These are phyloP conservation scores for Prochilodus magdalenae DNA, from an alignment of 2,113 vertebrate genomes.

Conservation along the genomic window DNA sequence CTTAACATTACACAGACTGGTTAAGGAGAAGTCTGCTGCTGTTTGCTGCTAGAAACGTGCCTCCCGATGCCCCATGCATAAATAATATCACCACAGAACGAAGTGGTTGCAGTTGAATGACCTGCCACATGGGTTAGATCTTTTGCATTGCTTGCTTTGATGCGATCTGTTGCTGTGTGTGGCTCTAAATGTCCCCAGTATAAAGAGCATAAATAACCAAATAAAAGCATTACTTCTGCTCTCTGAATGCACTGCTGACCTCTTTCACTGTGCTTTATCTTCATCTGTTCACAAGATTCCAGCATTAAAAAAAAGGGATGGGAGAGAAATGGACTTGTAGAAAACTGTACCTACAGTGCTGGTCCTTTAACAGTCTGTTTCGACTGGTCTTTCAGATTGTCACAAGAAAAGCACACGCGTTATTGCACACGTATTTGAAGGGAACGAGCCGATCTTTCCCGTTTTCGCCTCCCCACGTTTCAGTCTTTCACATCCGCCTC, in stretches of 20 bases:
- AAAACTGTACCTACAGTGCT: slow-evolving; percentile 16
- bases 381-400: slow-evolving; percentile 19
- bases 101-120: slow-evolving; percentile 31
- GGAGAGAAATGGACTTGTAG: slow-evolving; percentile 16
- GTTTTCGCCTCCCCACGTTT: slow-evolving; percentile 97
- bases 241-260: slow-evolving; percentile 71
- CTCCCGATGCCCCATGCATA: background rate
- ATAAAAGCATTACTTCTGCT: slow-evolving; percentile 84
- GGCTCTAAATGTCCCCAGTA: slow-evolving; percentile 60
- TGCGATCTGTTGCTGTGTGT: slow-evolving; percentile 27
- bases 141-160: slow-evolving; percentile 4
- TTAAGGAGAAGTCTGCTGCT: slow-evolving; percentile 1
- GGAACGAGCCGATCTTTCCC: slow-evolving; percentile 88
- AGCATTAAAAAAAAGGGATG: background rate
- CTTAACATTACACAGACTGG: background rate
- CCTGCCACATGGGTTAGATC: slow-evolving; percentile 35
- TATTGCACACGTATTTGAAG: slow-evolving; percentile 21
- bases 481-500: slow-evolving; percentile 47
- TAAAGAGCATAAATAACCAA: slow-evolving; percentile 81
- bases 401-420: slow-evolving; percentile 4
- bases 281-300: slow-evolving; percentile 40
- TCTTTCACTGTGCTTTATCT: slow-evolving; percentile 46
- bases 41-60: background rate
- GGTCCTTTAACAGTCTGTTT: background rate
- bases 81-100: slow-evolving; percentile 17